phyloP scores from a whole-genome alignment of 1,140 invertebrate genomes.

The Pentalonia nigronervosa region DNA sequence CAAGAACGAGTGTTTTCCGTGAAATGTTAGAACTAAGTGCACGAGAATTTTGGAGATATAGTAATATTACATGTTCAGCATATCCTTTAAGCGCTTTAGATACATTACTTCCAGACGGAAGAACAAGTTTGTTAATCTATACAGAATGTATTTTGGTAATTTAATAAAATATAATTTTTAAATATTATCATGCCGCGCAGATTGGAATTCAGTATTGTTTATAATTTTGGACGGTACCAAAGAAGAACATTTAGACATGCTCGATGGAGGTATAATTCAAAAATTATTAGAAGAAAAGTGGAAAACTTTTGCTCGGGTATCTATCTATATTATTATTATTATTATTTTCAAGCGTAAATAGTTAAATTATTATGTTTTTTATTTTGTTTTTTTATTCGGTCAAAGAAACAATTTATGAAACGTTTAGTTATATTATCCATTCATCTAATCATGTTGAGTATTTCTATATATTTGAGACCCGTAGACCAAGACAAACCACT shows the following conservation, averaged over 20 bases:
- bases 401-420: slow-evolving; percentile 89
- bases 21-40: slow-evolving; percentile 97
- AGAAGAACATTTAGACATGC: slow-evolving; percentile 97
- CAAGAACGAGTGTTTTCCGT: slow-evolving; percentile 92
- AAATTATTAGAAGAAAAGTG: slow-evolving; percentile 97
- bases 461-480: slow-evolving; percentile 89
- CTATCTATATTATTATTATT: slow-evolving; percentile 48
- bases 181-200: slow-evolving; percentile 68
- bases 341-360: background rate
- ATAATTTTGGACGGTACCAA: slow-evolving; percentile 97
- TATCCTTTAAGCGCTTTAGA: slow-evolving; percentile 96
- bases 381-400: background rate
- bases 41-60: slow-evolving; percentile 97
- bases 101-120: slow-evolving; percentile 90
- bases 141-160: background rate
- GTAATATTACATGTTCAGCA: slow-evolving; percentile 98
- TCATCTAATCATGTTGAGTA: slow-evolving; percentile 86
- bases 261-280: slow-evolving; percentile 97
- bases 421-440: slow-evolving; percentile 84
- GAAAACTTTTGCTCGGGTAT: slow-evolving; percentile 96
- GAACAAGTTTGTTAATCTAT: slow-evolving; percentile 79
- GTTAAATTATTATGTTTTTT: background rate
- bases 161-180: background rate
- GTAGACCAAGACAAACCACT: slow-evolving; percentile 67
- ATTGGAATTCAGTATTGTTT: slow-evolving; percentile 98